Evolutionary conservation across 2,113 vertebrate species (phyloP), one percentile per base, ranked within the genome.

Genomic region (Sus scrofa): DNA sequence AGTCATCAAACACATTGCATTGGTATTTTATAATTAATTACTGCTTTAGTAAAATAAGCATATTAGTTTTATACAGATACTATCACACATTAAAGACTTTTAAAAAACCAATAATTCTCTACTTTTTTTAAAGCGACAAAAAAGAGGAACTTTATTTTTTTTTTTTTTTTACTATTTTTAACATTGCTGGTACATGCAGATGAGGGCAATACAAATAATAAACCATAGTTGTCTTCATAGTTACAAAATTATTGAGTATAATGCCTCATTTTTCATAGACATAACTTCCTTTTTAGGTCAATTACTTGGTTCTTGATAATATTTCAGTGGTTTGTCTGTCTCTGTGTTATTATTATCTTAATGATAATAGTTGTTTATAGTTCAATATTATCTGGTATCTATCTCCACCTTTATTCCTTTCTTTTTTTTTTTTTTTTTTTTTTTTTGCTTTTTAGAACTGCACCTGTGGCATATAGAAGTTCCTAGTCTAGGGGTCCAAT

Each of bases 161-260:
- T n/a, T n/a, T n/a, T n/a, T n/a, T 74, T 60, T 71, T 56, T 79
- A 79, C 85, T 0, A 79, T 58, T 93, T 93, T 30, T 87, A 87
- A 27, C 70, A 70, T 22, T 22, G 39, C 52, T 90, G 19, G 16
- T 67, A 73, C 27, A 30, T 67, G 87, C 30, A 50, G 37, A 62
- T 75, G 20, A 92, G 52, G 32, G 19, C 6, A 50, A 88, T 58
- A 58, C 0, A 22, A 37, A 60, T 9, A 82, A 18, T 54, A 83
- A 67, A 16, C 37, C 32, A 75, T 50, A 19, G 7, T 88, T n/a
- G 3, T 44, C 83, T 68, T 86, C 15, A 83, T 13, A 30, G 30
- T 27, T 78, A 4, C 19, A 56, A 70, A 68, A 32, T 27, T n/a
- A 54, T 37, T 34, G 39, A 58, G 7, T 34, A 3, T 83, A 94